A percentile compares a stretch with the other conserved stretches of the same genome.
Evolutionary conservation across 2,113 vertebrate species (phyloP).

Genomic region (Thinocorus orbignyianus): DNA sequence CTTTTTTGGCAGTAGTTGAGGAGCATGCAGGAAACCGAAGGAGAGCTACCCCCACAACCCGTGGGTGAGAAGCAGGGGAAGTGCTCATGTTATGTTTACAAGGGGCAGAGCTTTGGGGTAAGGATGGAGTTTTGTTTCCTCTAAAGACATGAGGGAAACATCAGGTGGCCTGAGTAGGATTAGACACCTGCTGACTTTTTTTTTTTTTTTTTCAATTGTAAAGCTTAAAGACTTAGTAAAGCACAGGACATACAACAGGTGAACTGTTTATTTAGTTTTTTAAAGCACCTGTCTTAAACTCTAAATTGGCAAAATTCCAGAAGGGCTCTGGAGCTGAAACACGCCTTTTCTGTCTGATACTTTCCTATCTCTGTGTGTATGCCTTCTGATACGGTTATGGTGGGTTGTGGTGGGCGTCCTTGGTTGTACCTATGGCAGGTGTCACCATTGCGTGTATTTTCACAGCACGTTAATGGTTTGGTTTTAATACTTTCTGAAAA

Average conservation of each 20-base stretch:
- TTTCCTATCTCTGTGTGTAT: not conserved
- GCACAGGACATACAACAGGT: not conserved
- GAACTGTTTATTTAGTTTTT: not conserved
- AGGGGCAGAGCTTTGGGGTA: not conserved
- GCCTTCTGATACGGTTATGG: not conserved
- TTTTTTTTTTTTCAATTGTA: not conserved
- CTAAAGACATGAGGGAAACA: not conserved
- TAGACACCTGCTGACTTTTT: not conserved
- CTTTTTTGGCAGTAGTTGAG: not conserved
- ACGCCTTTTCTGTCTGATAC: not conserved
- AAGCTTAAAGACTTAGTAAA: not conserved
- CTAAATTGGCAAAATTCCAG: not conserved
- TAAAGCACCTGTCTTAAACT: not conserved
- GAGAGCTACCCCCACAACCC: not conserved
- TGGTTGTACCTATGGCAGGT: not conserved
- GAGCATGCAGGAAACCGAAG: fast-evolving
- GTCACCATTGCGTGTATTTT: not conserved
- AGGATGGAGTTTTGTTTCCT: not conserved
- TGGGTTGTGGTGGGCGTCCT: not conserved
- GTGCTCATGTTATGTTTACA: fast-evolving
- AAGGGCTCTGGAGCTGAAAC: not conserved
- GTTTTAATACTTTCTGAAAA: not conserved
- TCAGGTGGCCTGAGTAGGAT: not conserved
- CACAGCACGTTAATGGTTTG: not conserved
- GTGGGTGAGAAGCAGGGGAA: not conserved